Percentiles rank a stretch among this genome's conserved stretches.
Conservation (phyloP, 2,888 invertebrate species). For the Nymphalis c-album region DNA sequence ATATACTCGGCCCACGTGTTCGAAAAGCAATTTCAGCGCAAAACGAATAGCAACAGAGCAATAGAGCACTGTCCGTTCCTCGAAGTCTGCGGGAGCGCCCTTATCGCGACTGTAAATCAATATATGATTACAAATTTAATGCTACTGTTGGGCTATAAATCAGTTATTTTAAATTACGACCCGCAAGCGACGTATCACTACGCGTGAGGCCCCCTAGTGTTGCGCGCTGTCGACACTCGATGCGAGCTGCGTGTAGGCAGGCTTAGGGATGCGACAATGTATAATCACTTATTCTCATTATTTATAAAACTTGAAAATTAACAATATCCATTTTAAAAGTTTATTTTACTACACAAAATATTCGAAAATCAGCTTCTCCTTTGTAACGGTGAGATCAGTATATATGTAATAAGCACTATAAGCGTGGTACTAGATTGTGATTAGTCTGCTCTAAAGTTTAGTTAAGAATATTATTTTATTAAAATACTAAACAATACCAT, state of each 20-base stretch:
- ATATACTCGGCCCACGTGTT: slow-evolving; percentile 50
- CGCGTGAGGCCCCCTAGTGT: slow-evolving; percentile 80
- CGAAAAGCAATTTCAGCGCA: slow-evolving; percentile 63
- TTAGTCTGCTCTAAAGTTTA: no score
- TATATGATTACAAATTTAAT: slow-evolving; percentile 82
- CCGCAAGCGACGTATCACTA: slow-evolving; percentile 72
- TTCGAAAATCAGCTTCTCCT: no score
- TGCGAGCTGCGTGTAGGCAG: slow-evolving; percentile 38
- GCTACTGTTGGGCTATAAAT: slow-evolving; percentile 81
- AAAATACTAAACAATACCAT: no score
- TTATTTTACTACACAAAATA: no score
- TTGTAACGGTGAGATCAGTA: no score
- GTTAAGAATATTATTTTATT: no score
- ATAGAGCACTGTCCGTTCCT: slow-evolving; percentile 61
- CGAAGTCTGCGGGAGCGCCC: slow-evolving; percentile 72
- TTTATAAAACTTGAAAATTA: no score
- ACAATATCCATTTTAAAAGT: no score
- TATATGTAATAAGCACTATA: no score
- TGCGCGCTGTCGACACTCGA: slow-evolving; percentile 70
- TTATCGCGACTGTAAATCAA: slow-evolving; percentile 80
- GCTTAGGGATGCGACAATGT: slow-evolving; percentile 36
- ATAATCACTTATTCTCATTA: no score
- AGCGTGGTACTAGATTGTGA: no score
- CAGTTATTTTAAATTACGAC: slow-evolving; percentile 80
- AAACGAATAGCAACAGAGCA: slow-evolving; percentile 46